A percentile compares a stretch with the other conserved stretches of the same genome.
Conservation (phyloP, 1,140 invertebrate species). For the Atta colombica region DNA sequence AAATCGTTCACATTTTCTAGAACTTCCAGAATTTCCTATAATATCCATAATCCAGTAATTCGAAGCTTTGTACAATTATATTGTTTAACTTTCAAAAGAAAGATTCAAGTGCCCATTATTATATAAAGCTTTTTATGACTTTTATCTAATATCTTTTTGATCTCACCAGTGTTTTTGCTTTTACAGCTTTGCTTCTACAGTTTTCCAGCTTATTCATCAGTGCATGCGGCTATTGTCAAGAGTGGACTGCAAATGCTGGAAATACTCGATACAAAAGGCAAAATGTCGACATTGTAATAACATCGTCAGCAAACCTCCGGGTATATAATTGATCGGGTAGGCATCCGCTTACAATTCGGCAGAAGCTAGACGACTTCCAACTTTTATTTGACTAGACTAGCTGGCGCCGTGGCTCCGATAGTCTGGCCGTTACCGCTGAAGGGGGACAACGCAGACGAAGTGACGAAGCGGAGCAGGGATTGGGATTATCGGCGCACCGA, state of each 20-base stretch:
- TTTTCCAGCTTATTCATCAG: neutral
- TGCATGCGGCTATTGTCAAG: neutral
- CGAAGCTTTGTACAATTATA: neutral
- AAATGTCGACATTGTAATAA: constrained; percentile 6
- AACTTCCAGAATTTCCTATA: neutral
- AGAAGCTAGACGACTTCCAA: constrained; percentile 63
- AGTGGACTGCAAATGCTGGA: neutral
- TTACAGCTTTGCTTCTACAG: no score
- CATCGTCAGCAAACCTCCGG: neutral
- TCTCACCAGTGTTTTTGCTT: neutral
- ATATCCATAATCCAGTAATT: neutral
- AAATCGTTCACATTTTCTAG: neutral
- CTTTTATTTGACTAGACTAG: constrained; percentile 79
- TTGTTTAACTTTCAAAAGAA: neutral
- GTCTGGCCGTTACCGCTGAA: constrained; percentile 65
- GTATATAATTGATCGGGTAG: neutral
- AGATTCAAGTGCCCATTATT: neutral
- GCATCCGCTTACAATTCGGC: constrained; percentile 11
- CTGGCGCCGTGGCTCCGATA: constrained; percentile 72
- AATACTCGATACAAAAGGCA: neutral
- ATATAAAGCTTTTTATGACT: neutral
- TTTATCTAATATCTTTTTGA: neutral
- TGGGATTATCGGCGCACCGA: constrained; percentile 30
- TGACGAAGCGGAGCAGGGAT: constrained; percentile 16
- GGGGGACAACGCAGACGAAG: constrained; percentile 50